These are phyloP conservation scores for Oryzias melastigma DNA, from an alignment of 2,113 vertebrate genomes.

Conservation along the genomic window DNA sequence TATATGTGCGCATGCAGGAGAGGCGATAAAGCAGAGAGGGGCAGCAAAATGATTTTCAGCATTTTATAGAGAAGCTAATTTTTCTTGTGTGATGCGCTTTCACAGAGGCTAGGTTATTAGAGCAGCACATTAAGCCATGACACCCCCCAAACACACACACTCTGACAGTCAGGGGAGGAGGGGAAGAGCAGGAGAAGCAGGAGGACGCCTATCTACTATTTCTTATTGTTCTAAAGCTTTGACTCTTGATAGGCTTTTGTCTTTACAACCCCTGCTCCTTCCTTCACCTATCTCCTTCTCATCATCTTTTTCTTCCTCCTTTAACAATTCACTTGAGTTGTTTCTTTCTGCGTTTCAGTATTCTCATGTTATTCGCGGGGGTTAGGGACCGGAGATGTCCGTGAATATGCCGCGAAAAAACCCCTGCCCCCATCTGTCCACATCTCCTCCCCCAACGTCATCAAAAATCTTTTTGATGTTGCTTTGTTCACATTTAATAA, in stretches of 20 bases:
- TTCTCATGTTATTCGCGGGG: too few species aligned
- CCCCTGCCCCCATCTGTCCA: too few species aligned
- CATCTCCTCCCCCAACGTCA: too few species aligned
- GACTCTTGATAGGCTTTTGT: conserved; percentile 31
- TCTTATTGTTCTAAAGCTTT: conserved; percentile 28
- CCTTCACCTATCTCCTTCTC: background rate
- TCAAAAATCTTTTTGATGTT: too few species aligned
- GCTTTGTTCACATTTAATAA: too few species aligned
- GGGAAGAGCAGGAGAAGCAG: conserved; percentile 11
- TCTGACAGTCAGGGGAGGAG: conserved; percentile 13
- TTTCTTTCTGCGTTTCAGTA: too few species aligned
- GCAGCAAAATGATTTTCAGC: conserved; percentile 52
- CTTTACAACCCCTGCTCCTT: background rate
- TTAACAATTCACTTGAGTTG: background rate
- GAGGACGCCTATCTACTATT: conserved; percentile 11
- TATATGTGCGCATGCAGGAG: conserved; percentile 46
- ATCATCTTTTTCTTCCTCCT: background rate
- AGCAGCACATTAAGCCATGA: conserved; percentile 39
- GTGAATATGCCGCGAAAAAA: too few species aligned
- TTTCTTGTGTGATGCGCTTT: conserved; percentile 53
- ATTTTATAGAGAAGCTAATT: conserved; percentile 64
- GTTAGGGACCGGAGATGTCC: too few species aligned
- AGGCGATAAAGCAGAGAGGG: conserved; percentile 40
- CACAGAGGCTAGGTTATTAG: conserved; percentile 55
- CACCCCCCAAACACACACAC: background rate